Evolutionary conservation across 1,140 invertebrate species (phyloP).

Genomic region (Panonychus citri): DNA sequence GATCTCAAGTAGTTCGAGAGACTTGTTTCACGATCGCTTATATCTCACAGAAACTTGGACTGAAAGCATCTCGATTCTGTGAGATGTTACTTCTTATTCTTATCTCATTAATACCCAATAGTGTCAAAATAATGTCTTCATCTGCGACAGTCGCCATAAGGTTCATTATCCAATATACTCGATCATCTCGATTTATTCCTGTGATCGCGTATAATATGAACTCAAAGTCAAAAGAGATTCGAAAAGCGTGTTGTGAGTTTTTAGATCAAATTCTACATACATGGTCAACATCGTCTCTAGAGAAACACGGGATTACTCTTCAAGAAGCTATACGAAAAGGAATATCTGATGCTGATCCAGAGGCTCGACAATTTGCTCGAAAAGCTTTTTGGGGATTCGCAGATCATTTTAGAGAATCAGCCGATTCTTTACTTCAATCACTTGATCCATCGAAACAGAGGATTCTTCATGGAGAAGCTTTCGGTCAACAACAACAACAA

Average conservation of each 20-base stretch:
- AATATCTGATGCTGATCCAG: slow-evolving; percentile 70
- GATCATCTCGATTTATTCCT: slow-evolving; percentile 56
- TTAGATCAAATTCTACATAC: slow-evolving; percentile 54
- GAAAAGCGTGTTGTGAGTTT: slow-evolving; percentile 50
- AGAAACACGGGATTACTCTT: slow-evolving; percentile 49
- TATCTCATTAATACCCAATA: slow-evolving; percentile 80
- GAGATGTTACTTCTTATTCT: slow-evolving; percentile 53
- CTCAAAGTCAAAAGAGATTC: slow-evolving; percentile 76
- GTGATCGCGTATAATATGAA: slow-evolving; percentile 50
- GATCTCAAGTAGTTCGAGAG: slow-evolving; percentile 71
- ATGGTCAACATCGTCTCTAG: slow-evolving; percentile 56
- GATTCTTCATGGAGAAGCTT: slow-evolving; percentile 40
- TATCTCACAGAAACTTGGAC: slow-evolving; percentile 8
- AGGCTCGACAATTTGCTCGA: slow-evolving; percentile 37
- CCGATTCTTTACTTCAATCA: slow-evolving; percentile 53
- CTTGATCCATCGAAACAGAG: slow-evolving; percentile 64
- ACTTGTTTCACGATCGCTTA: slow-evolving; percentile 71
- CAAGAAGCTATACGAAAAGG: slow-evolving; percentile 68
- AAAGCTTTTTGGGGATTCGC: slow-evolving; percentile 69
- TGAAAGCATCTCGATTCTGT: slow-evolving; percentile 52
- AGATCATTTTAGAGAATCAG: slow-evolving; percentile 67
- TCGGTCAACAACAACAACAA: neutral
- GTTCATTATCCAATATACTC: slow-evolving; percentile 67
- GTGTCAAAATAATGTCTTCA: slow-evolving; percentile 82
- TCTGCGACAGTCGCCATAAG: slow-evolving; percentile 60